Percentiles rank a stretch among this genome's conserved stretches.
Evolutionary conservation across 2,888 invertebrate genomes (phyloP).

Genomic region (Drosophila mimica): DNA sequence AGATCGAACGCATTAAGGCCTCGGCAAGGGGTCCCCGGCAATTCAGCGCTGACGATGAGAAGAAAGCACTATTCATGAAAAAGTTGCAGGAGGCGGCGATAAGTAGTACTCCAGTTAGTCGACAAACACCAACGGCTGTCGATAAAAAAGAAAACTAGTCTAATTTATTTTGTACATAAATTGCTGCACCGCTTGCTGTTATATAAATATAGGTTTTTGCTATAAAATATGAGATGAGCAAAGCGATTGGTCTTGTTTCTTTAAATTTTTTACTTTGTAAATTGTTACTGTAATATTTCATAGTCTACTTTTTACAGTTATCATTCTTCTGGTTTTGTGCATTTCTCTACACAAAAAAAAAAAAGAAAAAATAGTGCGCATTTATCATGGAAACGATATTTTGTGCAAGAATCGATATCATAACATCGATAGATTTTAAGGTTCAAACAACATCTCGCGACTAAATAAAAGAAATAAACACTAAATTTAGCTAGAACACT

Average conservation of each 20-base stretch:
- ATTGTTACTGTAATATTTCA: not conserved
- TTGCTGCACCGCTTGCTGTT: constrained; percentile 30
- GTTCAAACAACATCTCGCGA: constrained; percentile 32
- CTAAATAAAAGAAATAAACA: constrained; percentile 2
- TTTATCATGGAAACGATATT: not conserved
- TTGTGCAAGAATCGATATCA: constrained; percentile 20
- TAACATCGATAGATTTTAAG: constrained; percentile 24
- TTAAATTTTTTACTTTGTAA: not conserved
- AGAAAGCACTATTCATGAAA: constrained; percentile 79
- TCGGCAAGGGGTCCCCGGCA: constrained; percentile 43
- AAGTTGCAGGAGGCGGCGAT: constrained; percentile 77
- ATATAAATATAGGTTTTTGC: constrained; percentile 35
- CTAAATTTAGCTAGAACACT: not conserved
- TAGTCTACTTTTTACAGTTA: not conserved
- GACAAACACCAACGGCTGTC: constrained; percentile 9
- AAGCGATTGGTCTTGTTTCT: not conserved
- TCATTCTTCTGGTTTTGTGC: not conserved
- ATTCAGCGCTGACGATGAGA: constrained; percentile 71
- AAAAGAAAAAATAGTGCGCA: not conserved
- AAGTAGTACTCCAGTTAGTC: constrained; percentile 68
- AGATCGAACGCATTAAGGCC: constrained; percentile 78
- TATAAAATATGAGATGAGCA: not conserved
- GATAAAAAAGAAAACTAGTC: constrained; percentile 59
- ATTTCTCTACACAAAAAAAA: not conserved
- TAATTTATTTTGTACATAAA: constrained; percentile 9